Evolutionary conservation across 2,888 invertebrate species (phyloP).

Genomic region (Gari tellinella): DNA sequence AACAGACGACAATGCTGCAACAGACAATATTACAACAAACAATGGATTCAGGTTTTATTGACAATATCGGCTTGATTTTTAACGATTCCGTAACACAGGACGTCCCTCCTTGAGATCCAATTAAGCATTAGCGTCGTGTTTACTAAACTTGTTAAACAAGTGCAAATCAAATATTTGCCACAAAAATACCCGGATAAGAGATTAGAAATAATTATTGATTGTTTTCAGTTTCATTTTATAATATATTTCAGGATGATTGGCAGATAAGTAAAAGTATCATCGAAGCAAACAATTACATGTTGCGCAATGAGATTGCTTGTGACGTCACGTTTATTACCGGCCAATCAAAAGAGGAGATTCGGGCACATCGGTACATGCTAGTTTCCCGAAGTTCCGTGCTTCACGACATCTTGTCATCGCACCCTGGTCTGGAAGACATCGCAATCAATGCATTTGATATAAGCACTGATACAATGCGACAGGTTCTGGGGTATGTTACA

Average conservation of each 20-base stretch:
- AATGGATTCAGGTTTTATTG: no score
- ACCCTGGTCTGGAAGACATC: constrained; percentile 33
- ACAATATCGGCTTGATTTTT: no score
- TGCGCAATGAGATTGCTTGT: constrained; percentile 58
- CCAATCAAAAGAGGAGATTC: constrained; percentile 40
- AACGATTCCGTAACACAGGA: no score
- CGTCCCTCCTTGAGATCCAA: no score
- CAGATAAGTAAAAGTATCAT: constrained; percentile 53
- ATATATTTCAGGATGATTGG: constrained; percentile 55
- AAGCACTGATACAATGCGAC: constrained; percentile 30
- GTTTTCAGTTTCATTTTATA: no score
- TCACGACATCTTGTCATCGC: constrained; percentile 53
- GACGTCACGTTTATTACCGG: constrained; percentile 65
- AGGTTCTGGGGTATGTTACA: constrained; percentile 38
- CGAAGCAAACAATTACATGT: constrained; percentile 65
- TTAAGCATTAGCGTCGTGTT: no score
- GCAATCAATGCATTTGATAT: constrained; percentile 45
- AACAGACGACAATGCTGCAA: no score
- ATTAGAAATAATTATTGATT: no score
- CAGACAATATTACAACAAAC: no score
- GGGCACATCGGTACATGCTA: constrained; percentile 60
- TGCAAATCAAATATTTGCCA: no score
- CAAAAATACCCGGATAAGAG: no score
- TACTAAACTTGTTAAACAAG: no score
- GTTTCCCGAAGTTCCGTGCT: constrained; percentile 62